Conservation (phyloP, 1,140 invertebrate genomes). For the Limonius californicus region DNA sequence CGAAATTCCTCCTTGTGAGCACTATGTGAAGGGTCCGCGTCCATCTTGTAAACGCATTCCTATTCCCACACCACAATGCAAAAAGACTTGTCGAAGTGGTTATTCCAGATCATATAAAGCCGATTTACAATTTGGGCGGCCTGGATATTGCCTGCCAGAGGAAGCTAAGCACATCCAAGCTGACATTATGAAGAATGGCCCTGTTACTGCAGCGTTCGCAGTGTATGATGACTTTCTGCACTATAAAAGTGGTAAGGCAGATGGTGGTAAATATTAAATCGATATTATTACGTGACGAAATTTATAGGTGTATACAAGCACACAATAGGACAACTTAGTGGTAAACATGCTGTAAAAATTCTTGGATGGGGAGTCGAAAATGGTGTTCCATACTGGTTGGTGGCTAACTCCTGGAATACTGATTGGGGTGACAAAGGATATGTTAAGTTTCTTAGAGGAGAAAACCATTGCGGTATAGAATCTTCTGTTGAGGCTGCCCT, state of each 20-base stretch:
- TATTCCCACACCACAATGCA: constrained; percentile 71
- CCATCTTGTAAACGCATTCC: constrained; percentile 63
- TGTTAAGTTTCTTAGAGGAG: constrained; percentile 84
- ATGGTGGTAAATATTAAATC: neutral
- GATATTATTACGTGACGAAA: too few relatives aligned
- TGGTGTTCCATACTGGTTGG: constrained; percentile 79
- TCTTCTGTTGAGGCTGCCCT: too few relatives aligned
- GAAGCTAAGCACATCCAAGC: constrained; percentile 70
- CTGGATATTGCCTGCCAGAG: constrained; percentile 65
- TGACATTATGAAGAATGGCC: constrained; percentile 85
- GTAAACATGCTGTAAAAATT: constrained; percentile 88
- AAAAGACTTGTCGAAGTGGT: constrained; percentile 61
- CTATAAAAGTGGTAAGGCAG: constrained; percentile 70
- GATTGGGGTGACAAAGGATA: constrained; percentile 85
- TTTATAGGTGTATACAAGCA: constrained; percentile 78
- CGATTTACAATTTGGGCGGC: constrained; percentile 75
- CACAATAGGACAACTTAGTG: constrained; percentile 65
- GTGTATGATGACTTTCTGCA: constrained; percentile 84
- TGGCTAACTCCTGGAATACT: constrained; percentile 82
- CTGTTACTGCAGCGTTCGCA: constrained; percentile 85
- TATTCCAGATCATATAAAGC: constrained; percentile 69
- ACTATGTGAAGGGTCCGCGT: constrained; percentile 77
- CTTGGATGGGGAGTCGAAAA: constrained; percentile 85
- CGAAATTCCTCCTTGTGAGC: constrained; percentile 80
- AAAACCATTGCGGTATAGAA: constrained; percentile 87